Base-by-base conservation (phyloP, 2,113 vertebrate genomes). In the Glaucidium brasilianum region DNA sequence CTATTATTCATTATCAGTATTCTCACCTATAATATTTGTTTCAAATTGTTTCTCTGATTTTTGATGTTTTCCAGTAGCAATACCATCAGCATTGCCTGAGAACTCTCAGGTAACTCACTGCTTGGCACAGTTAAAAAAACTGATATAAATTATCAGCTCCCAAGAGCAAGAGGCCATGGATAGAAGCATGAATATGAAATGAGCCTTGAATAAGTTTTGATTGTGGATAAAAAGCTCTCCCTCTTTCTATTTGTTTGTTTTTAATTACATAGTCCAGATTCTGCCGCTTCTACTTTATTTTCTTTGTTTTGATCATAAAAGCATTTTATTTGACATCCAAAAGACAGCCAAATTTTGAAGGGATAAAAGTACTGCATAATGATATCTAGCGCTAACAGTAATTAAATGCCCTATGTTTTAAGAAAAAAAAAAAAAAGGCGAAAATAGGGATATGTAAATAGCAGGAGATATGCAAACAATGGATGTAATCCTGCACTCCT, bases 401-500 rank as follows among this genome's bases (percentile, higher is more conserved):
- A 92, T 85, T 87, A 88, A 94, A 90, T 47, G 83, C 25, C 37
- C 34, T 3, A 0, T 23, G 37, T 64, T 87, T 16, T 41, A 55
- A 63, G 32, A 15, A 18, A 34, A 20, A 49, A 34, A 20, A 49
- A 14, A 17, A n/a, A 56, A 45, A 89, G 77, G 84, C 90, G 87
- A 91, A 95, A 91, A 59, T 7, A 73, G 45, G 66, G 86, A 34
- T 85, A 22, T 87, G 84, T 85, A 82, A 92, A 91, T 43, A 87
- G 14, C 58, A 77, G 85, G 80, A 86, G 82, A 74, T 74, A 88
- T 72, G 74, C 93, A 79, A 95, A 95, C 86, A 91, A 43, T 75
- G 89, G 84, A 32, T 95, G 88, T 92, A 95, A 92, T 82, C 73
- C 74, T 91, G 84, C 91, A 45, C 91, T 30, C 86, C 62, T 87